Percentiles rank a stretch among this genome's conserved stretches.
phyloP scores from a whole-genome alignment of 2,888 invertebrate species.

The Phortica okadai region DNA sequence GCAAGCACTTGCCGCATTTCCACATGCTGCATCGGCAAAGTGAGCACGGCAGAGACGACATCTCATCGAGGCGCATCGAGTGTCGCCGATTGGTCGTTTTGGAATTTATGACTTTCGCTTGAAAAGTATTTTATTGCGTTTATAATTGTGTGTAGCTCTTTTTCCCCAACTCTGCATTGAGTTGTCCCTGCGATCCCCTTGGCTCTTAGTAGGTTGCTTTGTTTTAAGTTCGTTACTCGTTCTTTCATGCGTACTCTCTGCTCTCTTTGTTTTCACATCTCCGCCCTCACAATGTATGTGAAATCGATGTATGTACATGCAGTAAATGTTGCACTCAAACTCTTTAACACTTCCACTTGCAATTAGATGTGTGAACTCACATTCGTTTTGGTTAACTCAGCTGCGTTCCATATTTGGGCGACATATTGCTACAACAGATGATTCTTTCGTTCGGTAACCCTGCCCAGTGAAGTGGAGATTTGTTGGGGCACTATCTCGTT shows the following conservation, averaged over 20 bases:
- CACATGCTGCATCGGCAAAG: slow-evolving; percentile 35
- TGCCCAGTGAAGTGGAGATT: slow-evolving; percentile 43
- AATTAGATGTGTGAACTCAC: slow-evolving; percentile 64
- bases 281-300: slow-evolving; percentile 49
- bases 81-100: slow-evolving; percentile 59
- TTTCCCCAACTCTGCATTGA: not conserved
- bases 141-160: slow-evolving; percentile 62
- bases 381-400: slow-evolving; percentile 44
- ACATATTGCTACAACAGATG: slow-evolving; percentile 34
- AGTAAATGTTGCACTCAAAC: slow-evolving; percentile 73
- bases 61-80: slow-evolving; percentile 8
- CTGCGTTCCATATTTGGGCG: slow-evolving; percentile 13
- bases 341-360: slow-evolving; percentile 73
- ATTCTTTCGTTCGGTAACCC: not conserved
- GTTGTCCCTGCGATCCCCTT: not conserved
- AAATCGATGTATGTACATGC: slow-evolving; percentile 55
- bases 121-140: slow-evolving; percentile 73
- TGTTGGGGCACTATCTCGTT: slow-evolving; percentile 67
- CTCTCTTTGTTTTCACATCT: not conserved
- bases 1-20: slow-evolving; percentile 30
- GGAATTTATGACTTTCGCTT: slow-evolving; percentile 73
- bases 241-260: not conserved
- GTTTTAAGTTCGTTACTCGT: not conserved
- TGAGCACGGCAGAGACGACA: slow-evolving; percentile 29
- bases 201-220: not conserved